phyloP scores from a whole-genome alignment of 2,888 invertebrate species.

The Phengaris alcon region DNA sequence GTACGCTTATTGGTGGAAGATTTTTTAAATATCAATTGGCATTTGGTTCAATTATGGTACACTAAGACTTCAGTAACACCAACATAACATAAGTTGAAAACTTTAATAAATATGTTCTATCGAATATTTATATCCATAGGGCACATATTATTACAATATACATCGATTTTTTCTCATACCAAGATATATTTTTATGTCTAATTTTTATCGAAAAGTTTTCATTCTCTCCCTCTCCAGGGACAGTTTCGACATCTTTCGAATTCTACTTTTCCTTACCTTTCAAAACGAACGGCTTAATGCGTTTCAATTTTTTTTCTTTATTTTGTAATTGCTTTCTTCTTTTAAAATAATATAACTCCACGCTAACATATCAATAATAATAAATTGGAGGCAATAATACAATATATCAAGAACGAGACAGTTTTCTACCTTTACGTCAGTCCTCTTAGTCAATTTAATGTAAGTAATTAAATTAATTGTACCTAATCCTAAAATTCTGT shows the following conservation, averaged over 20 bases:
- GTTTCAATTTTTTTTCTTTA: neutral
- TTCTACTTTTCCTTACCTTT: neutral
- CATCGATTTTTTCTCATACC: neutral
- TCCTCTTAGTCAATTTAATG: conserved; percentile 68
- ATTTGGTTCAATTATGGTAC: too few species aligned
- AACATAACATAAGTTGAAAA: neutral
- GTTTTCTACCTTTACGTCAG: conserved; percentile 33
- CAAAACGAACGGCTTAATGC: neutral
- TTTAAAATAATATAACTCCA: conserved; percentile 41
- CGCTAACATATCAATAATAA: conserved; percentile 70
- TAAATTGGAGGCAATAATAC: conserved; percentile 67
- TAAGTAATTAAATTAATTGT: conserved; percentile 43
- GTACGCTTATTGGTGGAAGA: too few species aligned
- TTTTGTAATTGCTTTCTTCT: neutral
- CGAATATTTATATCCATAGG: neutral
- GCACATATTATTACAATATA: neutral
- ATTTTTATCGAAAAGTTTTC: neutral
- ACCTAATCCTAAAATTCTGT: neutral
- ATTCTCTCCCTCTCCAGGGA: neutral
- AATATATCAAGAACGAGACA: conserved; percentile 31
- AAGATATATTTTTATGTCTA: neutral
- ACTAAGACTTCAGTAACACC: neutral
- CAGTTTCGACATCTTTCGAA: neutral
- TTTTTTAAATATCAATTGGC: too few species aligned
- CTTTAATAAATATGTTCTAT: neutral